A percentile compares a stretch with the other conserved stretches of the same genome.
phyloP scores from a whole-genome alignment of 1,140 invertebrate species.

The Globodera rostochiensis region DNA sequence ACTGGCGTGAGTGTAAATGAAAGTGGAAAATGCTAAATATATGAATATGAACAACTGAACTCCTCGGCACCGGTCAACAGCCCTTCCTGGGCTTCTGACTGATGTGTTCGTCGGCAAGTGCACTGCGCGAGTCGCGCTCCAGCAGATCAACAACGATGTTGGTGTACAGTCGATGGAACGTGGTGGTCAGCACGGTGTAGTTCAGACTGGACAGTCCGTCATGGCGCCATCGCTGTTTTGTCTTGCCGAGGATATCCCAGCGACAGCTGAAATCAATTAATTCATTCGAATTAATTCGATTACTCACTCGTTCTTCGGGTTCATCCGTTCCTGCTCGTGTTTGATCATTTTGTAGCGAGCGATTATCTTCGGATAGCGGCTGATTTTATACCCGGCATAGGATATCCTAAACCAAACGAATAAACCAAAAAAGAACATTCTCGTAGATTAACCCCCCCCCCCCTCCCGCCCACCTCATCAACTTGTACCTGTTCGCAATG shows the following conservation, averaged over 20 bases:
- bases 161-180: conserved; percentile 71
- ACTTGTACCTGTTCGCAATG: conserved; percentile 44
- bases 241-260: conserved; percentile 77
- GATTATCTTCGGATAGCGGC: conserved; percentile 63
- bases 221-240: conserved; percentile 78
- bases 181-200: conserved; percentile 76
- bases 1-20: neutral
- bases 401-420: conserved; percentile 43
- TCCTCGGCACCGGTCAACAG: conserved; percentile 2
- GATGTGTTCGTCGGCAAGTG: conserved; percentile 34
- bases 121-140: conserved; percentile 57
- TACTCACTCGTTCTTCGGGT: conserved; percentile 62
- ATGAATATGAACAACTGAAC: neutral
- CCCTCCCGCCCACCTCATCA: neutral
- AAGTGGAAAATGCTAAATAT: neutral
- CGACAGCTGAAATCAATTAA: conserved; percentile 68
- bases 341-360: conserved; percentile 68
- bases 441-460: neutral
- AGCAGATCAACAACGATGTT: conserved; percentile 66
- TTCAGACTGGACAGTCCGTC: conserved; percentile 85
- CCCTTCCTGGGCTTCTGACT: neutral
- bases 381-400: conserved; percentile 57
- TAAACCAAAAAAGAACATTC: neutral
- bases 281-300: neutral
- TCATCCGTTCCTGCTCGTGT: conserved; percentile 58